These are phyloP conservation scores for Puffinus mauretanicus DNA, from an alignment of 2,113 vertebrate genomes.

Conservation along the genomic window DNA sequence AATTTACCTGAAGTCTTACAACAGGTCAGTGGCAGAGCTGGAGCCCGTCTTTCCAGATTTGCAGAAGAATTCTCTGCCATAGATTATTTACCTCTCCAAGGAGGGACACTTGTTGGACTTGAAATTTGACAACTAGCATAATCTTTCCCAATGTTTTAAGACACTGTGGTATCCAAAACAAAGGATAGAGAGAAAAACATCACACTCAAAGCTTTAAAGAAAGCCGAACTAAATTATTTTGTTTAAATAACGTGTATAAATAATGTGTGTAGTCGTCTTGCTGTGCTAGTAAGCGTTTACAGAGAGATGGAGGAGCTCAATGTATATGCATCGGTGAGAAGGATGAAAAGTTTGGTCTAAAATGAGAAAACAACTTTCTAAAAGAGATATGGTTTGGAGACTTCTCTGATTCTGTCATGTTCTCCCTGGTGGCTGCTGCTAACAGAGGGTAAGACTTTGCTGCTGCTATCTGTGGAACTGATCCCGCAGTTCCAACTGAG, in stretches of 20 bases:
- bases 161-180: neutral
- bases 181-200: neutral
- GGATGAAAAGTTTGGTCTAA: neutral
- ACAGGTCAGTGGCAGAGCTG: neutral
- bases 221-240: neutral
- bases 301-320: neutral
- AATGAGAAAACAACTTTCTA: neutral
- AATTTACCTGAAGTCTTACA: too few relatives aligned
- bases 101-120: neutral
- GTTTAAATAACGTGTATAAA: neutral
- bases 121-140: neutral
- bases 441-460: neutral
- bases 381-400: neutral
- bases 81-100: neutral
- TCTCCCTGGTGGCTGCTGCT: neutral
- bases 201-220: neutral
- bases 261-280: rapidly evolving
- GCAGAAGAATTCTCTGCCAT: neutral
- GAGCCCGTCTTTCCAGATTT: neutral
- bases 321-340: rapidly evolving
- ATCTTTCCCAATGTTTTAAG: neutral
- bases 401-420: neutral
- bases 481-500: neutral
- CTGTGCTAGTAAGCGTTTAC: neutral
- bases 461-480: neutral